Percentiles rank a stretch among this genome's conserved stretches.
phyloP scores from a whole-genome alignment of 2,113 vertebrate genomes.

The Anguilla rostrata region DNA sequence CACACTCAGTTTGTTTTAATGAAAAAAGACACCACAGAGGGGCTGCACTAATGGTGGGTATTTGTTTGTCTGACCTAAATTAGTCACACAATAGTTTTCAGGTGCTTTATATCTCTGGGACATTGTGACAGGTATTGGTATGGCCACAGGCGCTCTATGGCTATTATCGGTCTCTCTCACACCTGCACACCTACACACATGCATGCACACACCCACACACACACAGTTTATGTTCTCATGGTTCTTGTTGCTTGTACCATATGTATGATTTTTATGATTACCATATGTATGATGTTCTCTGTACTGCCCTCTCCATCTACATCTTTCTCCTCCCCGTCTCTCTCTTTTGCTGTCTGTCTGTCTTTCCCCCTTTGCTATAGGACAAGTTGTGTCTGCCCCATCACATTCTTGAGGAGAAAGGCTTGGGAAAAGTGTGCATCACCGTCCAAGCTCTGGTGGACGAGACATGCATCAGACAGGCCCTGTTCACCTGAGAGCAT shows the following conservation, averaged over 20 bases:
- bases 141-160: too few relatives aligned
- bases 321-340: not conserved
- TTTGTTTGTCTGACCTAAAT: not conserved
- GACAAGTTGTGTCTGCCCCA: conserved; percentile 95
- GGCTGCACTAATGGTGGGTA: not conserved
- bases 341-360: conserved; percentile 6
- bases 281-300: not conserved
- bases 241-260: not conserved
- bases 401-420: conserved; percentile 96
- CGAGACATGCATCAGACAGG: conserved; percentile 65
- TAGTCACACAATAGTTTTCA: not conserved
- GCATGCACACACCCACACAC: not conserved
- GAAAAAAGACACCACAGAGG: not conserved
- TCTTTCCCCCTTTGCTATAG: conserved; percentile 63
- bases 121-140: not conserved
- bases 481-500: conserved; percentile 77
- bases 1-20: too few relatives aligned
- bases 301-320: not conserved
- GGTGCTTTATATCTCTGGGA: not conserved
- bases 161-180: too few relatives aligned
- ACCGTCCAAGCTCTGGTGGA: conserved; percentile 90
- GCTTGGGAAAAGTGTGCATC: conserved; percentile 85
- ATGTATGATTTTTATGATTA: not conserved
- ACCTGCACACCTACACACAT: not conserved
- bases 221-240: not conserved